A percentile compares a stretch with the other conserved stretches of the same genome.
phyloP scores from a whole-genome alignment of 2,113 vertebrate species.

The Ranitomeya imitator region DNA sequence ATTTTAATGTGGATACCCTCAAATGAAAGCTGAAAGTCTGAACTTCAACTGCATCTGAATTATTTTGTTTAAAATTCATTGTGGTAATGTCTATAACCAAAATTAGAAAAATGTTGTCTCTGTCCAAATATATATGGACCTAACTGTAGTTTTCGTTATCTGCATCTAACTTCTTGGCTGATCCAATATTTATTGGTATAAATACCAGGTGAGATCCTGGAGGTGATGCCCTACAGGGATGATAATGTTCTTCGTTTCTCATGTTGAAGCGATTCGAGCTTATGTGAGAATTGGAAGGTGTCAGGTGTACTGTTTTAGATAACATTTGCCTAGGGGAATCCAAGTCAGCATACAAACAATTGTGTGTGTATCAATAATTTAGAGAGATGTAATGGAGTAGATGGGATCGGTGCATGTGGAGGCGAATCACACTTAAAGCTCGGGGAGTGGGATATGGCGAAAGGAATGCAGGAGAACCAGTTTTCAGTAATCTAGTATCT shows the following conservation, averaged over 20 bases:
- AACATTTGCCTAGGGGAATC: not conserved
- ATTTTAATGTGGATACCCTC: too few relatives aligned
- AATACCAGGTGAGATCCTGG: not conserved
- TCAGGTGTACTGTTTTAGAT: not conserved
- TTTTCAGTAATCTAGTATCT: not conserved
- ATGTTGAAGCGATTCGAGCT: not conserved
- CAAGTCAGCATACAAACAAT: not conserved
- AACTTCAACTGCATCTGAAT: too few relatives aligned
- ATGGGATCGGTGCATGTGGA: not conserved
- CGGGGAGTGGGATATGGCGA: not conserved
- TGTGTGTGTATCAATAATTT: conserved; percentile 7
- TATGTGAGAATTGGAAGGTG: not conserved
- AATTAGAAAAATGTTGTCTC: too few relatives aligned
- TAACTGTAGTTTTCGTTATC: too few relatives aligned
- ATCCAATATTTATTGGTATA: too few relatives aligned
- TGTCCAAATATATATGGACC: too few relatives aligned
- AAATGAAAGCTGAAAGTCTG: too few relatives aligned
- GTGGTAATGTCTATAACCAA: too few relatives aligned
- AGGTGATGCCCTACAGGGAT: not conserved
- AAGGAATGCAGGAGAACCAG: not conserved
- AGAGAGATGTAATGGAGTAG: not conserved
- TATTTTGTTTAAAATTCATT: too few relatives aligned
- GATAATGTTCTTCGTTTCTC: not conserved
- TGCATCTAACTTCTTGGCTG: too few relatives aligned
- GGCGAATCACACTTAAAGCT: not conserved